These are phyloP conservation scores for Mythimna vitellina DNA, from an alignment of 2,888 invertebrate species.

Conservation along the genomic window DNA sequence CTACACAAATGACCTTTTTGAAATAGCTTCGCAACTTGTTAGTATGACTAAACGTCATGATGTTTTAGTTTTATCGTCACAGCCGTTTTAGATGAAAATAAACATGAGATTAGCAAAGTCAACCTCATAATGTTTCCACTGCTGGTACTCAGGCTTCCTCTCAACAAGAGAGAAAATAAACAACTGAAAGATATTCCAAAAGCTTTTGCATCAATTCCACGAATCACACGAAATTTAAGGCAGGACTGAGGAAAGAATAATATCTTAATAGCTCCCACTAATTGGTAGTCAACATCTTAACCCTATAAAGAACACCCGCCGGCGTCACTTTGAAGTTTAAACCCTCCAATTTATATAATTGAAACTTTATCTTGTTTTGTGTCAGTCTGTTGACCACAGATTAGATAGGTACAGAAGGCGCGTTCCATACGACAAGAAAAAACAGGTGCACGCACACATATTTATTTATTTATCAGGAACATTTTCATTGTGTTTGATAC, in stretches of 20 bases:
- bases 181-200: background rate
- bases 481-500: too few relatives aligned
- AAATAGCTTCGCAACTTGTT: too few relatives aligned
- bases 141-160: too few relatives aligned
- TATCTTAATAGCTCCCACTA: conserved; percentile 68
- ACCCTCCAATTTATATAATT: conserved; percentile 81
- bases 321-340: conserved; percentile 81
- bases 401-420: background rate
- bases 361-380: conserved; percentile 77
- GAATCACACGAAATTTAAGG: conserved; percentile 26
- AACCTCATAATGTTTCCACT: too few relatives aligned
- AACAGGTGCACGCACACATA: too few relatives aligned
- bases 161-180: background rate
- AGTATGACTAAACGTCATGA: background rate
- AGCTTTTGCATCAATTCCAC: conserved; percentile 10
- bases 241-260: conserved; percentile 54
- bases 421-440: accelerated
- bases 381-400: conserved; percentile 48
- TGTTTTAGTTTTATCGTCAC: background rate
- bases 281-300: conserved; percentile 70
- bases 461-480: too few relatives aligned
- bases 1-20: too few relatives aligned
- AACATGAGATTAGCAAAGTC: too few relatives aligned
- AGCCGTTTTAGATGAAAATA: background rate
- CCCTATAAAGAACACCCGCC: conserved; percentile 70